phyloP scores from a whole-genome alignment of 2,797 vertebrate genomes.

The Pseudotriccus pelzelni region DNA sequence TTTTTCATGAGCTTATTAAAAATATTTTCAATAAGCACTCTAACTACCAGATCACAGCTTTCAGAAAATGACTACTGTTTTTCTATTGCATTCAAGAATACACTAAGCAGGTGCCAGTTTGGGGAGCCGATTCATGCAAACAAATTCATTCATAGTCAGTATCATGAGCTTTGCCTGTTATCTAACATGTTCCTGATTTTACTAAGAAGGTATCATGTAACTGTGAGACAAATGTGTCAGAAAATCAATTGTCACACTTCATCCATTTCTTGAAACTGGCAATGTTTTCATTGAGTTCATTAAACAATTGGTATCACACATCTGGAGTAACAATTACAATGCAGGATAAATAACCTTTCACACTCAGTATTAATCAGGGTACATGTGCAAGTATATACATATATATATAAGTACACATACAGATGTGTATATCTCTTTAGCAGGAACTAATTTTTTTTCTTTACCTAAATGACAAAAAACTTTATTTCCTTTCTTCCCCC shows the following conservation, averaged over 20 bases:
- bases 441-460: not conserved
- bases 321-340: not conserved
- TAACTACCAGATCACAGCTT: not conserved
- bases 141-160: not conserved
- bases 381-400: not conserved
- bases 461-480: not conserved
- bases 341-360: not conserved
- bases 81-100: not conserved
- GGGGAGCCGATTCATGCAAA: not conserved
- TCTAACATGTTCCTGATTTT: conserved; percentile 3
- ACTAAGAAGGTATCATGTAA: not conserved
- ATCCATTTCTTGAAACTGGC: not conserved
- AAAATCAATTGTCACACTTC: conserved; percentile 43
- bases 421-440: not conserved
- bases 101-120: not conserved
- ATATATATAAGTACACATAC: too few species aligned
- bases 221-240: conserved; percentile 15
- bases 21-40: not conserved
- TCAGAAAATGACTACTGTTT: not conserved
- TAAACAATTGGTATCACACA: not conserved
- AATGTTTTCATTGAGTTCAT: not conserved
- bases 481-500: accelerated
- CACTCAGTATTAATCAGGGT: not conserved
- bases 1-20: not conserved
- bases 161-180: not conserved